Percentiles rank a stretch among this genome's conserved stretches.
Conservation (phyloP, 2,888 invertebrate species). For the Scotopteryx bipunctaria region DNA sequence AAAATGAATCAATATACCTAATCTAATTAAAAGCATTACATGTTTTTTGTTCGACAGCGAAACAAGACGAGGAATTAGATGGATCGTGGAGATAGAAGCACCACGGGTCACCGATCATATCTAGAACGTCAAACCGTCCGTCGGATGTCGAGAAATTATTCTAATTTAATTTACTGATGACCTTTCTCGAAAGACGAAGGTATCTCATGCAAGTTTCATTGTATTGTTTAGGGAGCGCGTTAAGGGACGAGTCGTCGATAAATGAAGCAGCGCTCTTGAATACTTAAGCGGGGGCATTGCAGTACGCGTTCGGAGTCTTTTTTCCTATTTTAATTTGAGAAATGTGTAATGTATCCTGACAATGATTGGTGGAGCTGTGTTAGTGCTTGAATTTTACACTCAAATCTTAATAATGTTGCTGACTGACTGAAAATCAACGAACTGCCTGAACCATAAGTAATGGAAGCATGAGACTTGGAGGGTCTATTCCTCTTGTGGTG, state of each 20-base stretch:
- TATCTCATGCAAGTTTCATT: conserved; percentile 69
- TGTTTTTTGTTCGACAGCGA: conserved; percentile 78
- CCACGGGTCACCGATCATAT: conserved; percentile 80
- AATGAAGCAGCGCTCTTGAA: conserved; percentile 15
- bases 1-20: conserved; percentile 82
- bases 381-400: too few relatives aligned
- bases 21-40: conserved; percentile 83
- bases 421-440: too few relatives aligned
- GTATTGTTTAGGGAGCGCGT: conserved; percentile 60
- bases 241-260: conserved; percentile 37
- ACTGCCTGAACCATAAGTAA: too few relatives aligned
- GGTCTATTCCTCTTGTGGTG: too few relatives aligned
- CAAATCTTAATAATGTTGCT: too few relatives aligned
- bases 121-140: conserved; percentile 77
- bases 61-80: conserved; percentile 81
- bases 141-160: conserved; percentile 78
- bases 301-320: too few relatives aligned
- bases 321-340: too few relatives aligned
- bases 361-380: too few relatives aligned
- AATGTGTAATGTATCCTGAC: too few relatives aligned
- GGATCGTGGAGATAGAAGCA: conserved; percentile 72
- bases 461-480: too few relatives aligned
- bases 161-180: conserved; percentile 81
- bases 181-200: conserved; percentile 62
- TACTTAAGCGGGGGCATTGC: conserved; percentile 5